These are phyloP conservation scores for Drosophila bipectinata DNA, from an alignment of 1,140 invertebrate species.

Conservation along the genomic window DNA sequence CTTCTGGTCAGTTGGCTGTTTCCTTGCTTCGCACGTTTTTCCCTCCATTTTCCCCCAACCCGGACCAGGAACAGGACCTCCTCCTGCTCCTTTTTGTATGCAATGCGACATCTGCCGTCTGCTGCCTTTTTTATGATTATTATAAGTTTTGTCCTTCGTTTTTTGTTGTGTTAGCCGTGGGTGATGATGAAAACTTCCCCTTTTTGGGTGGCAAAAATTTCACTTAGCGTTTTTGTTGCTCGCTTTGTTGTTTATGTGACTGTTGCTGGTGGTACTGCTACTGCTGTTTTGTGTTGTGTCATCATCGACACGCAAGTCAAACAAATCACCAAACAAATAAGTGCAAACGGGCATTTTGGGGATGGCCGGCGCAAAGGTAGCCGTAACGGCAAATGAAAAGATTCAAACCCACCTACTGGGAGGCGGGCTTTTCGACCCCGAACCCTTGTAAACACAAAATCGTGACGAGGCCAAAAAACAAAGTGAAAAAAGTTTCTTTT, in stretches of 20 bases:
- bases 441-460: slow-evolving; percentile 65
- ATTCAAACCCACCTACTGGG: slow-evolving; percentile 25
- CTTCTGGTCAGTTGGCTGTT: slow-evolving; percentile 64
- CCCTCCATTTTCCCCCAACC: not conserved
- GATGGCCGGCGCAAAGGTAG: slow-evolving; percentile 15
- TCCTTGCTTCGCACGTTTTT: slow-evolving; percentile 32
- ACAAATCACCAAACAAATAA: slow-evolving; percentile 83
- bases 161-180: slow-evolving; percentile 12
- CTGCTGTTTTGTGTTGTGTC: slow-evolving; percentile 73
- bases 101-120: slow-evolving; percentile 49
- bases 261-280: slow-evolving; percentile 6
- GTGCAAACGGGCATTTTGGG: slow-evolving; percentile 53
- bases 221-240: slow-evolving; percentile 55
- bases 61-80: not conserved
- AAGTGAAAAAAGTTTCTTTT: slow-evolving; percentile 29
- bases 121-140: slow-evolving; percentile 75
- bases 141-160: slow-evolving; percentile 46
- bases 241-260: slow-evolving; percentile 25
- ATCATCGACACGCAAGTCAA: slow-evolving; percentile 83
- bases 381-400: slow-evolving; percentile 52
- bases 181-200: not conserved
- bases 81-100: slow-evolving; percentile 40
- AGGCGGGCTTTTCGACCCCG: not conserved
- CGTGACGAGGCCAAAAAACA: slow-evolving; percentile 65
- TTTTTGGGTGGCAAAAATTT: slow-evolving; percentile 45